Evolutionary conservation across 2,888 invertebrate species (phyloP), one percentile per base, ranked within the genome.

Genomic region (Eupithecia pulchellata): DNA sequence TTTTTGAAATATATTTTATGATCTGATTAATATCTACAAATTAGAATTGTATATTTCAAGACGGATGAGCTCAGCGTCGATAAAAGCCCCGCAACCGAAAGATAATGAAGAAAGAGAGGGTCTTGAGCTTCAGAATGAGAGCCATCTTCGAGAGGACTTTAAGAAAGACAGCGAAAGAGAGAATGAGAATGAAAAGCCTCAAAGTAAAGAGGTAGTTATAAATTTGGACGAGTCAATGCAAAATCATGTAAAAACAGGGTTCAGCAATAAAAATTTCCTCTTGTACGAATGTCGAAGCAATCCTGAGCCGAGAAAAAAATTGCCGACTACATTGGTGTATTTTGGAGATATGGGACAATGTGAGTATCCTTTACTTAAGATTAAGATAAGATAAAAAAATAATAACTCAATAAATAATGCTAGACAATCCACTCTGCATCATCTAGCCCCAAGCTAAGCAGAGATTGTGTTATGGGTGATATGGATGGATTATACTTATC

Each of bases 151-250:
- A 25, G 61, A 61, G 13, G n/a, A 32, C 6, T 13, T n/a, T 6
- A 61, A 32, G 11, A 61, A 61, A 4, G 61, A 34, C 6, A 34
- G 13, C 13, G 52, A 13, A 20, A 61, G 36, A 25, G 61, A 61
- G 13, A 34, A 34, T 34, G 20, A 61, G 14, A 61, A 61, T 61
- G 61, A 61, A 61, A 61, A 61, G 13, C 4, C 34, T 20, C 34
- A 32, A 20, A 61, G 30, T 14, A 6, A 14, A 29, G 34, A 61
- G 11, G 61, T 61, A 2, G 34, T 34, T 4, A 1, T 61, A 25
- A 34, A 34, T 34, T 34, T 61, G 0, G 61, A 61, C 4, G 61
- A 61, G 11, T 17, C 32, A 1, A 6, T n/a, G 27, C 60, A 60
- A 13, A 34, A 61, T 13, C 20, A 61, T 61, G 4, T 14, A 2